phyloP scores from a whole-genome alignment of 2,113 vertebrate genomes.

The Ceratotherium simum region DNA sequence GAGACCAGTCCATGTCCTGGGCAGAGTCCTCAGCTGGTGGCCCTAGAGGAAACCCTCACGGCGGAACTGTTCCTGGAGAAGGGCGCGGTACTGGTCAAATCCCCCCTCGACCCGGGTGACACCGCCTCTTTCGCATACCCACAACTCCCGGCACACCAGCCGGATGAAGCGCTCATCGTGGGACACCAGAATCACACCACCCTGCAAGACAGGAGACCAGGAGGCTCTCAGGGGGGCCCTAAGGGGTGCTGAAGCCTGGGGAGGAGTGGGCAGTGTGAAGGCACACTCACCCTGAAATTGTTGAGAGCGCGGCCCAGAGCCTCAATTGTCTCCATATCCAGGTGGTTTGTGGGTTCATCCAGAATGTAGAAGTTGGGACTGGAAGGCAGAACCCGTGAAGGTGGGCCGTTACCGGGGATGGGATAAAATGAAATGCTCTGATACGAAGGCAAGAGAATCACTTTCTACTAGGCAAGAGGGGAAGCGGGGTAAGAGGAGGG shows the following conservation, averaged over 20 bases:
- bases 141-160: conserved; percentile 96
- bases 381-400: conserved; percentile 64
- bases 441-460: not conserved
- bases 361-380: conserved; percentile 99
- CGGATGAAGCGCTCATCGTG: conserved; percentile 98
- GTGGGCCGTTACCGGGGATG: not conserved
- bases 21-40: conserved; percentile 5
- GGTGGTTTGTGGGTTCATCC: conserved; percentile 98
- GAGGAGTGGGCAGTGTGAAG: not conserved
- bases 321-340: conserved; percentile 99
- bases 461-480: not conserved
- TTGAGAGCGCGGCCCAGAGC: conserved; percentile 95
- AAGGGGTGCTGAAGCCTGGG: accelerated
- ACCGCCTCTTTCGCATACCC: conserved; percentile 93
- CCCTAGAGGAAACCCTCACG: conserved; percentile 97
- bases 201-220: conserved; percentile 86
- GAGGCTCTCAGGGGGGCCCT: no score
- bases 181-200: conserved; percentile 96
- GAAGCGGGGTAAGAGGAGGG: not conserved
- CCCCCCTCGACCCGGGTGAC: conserved; percentile 95
- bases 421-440: not conserved
- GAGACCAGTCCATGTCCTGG: conserved; percentile 16
- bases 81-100: conserved; percentile 97
- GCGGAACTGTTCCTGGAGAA: conserved; percentile 97
- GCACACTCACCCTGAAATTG: conserved; percentile 91